A percentile compares a stretch with the other conserved stretches of the same genome.
Conservation (phyloP, 2,113 vertebrate genomes). For the Tringa solitaria region DNA sequence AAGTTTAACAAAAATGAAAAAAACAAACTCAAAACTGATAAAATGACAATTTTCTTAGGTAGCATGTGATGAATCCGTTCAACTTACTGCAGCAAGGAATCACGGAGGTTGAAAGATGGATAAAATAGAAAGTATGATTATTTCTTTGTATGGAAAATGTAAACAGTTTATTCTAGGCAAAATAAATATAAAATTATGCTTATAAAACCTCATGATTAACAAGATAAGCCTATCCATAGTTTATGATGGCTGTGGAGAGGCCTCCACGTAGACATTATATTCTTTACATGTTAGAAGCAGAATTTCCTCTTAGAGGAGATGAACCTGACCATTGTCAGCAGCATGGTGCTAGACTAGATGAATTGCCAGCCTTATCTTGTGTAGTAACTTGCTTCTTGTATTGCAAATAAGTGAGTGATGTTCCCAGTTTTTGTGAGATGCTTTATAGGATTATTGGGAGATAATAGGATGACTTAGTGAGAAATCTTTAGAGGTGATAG, state of each 20-base stretch:
- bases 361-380: neutral
- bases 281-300: neutral
- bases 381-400: conserved; percentile 4
- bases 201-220: neutral
- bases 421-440: neutral
- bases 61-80: neutral
- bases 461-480: conserved; percentile 28
- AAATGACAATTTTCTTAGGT: neutral
- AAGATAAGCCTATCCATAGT: neutral
- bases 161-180: neutral
- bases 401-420: conserved; percentile 18
- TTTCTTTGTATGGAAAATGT: neutral
- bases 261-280: neutral
- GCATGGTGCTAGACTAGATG: neutral
- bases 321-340: neutral
- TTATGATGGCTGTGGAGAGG: neutral
- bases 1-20: neutral
- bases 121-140: neutral
- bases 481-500: neutral
- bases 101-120: neutral
- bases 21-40: neutral
- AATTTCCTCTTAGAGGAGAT: neutral
- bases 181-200: neutral
- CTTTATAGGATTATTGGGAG: conserved; percentile 27
- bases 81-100: neutral